phyloP scores from a whole-genome alignment of 2,113 vertebrate genomes.

The Perca schrenkii region DNA sequence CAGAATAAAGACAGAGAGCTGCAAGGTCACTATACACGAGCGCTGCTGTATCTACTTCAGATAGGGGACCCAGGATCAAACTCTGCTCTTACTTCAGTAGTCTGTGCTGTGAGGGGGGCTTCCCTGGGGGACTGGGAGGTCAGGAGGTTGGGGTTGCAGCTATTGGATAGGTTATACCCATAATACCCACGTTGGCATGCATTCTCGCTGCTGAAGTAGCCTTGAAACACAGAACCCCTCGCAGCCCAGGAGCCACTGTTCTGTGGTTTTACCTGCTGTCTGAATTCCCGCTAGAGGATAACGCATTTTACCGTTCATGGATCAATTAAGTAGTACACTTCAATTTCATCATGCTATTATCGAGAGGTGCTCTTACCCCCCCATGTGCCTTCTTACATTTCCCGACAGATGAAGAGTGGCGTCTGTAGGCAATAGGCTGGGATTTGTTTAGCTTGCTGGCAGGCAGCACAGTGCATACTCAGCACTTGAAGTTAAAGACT shows the following conservation, averaged over 20 bases:
- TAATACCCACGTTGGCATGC: background rate
- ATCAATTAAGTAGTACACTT: background rate
- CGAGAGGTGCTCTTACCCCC: conserved; percentile 8
- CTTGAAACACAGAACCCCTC: background rate
- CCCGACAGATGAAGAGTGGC: conserved; percentile 16
- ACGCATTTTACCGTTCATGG: background rate
- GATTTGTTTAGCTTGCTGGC: conserved; percentile 51
- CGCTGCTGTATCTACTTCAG: conserved; percentile 1
- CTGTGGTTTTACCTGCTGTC: background rate
- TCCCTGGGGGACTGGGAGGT: background rate
- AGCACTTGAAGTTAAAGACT: conserved; percentile 60
- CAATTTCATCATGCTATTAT: conserved; percentile 4
- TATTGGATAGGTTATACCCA: background rate
- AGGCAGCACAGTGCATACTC: conserved; percentile 50
- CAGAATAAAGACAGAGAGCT: conserved; percentile 7
- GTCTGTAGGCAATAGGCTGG: conserved; percentile 32
- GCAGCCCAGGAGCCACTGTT: background rate
- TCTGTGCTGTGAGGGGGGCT: background rate
- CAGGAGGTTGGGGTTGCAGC: background rate
- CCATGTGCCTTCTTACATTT: conserved; percentile 9
- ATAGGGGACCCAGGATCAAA: background rate
- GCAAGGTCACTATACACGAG: conserved; percentile 28
- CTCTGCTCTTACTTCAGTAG: background rate
- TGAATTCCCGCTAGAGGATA: background rate
- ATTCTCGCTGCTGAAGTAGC: background rate